Evolutionary conservation across 2,888 invertebrate genomes (phyloP).

Genomic region (Heliconius ismenius): DNA sequence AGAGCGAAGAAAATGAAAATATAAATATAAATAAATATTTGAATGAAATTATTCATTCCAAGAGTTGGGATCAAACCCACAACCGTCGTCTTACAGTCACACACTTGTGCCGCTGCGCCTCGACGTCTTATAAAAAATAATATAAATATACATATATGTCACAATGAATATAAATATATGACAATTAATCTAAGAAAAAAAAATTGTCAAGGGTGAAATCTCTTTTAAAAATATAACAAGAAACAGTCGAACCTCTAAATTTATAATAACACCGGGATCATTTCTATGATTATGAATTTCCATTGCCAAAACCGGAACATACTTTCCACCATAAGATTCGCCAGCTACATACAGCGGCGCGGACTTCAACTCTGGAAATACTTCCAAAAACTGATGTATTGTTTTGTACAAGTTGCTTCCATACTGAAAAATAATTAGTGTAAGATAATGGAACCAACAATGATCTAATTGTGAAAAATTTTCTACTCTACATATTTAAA

Average conservation of each 20-base stretch:
- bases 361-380: slow-evolving; percentile 81
- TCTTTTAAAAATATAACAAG: not conserved
- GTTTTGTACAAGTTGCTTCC: slow-evolving; percentile 80
- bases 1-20: too few relatives aligned
- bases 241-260: slow-evolving; percentile 67
- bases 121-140: too few relatives aligned
- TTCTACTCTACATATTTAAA: not conserved
- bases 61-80: too few relatives aligned
- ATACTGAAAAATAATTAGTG: slow-evolving; percentile 59
- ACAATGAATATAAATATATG: too few relatives aligned
- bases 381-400: slow-evolving; percentile 81
- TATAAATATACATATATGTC: not conserved
- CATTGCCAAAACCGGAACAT: slow-evolving; percentile 81
- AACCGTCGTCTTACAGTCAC: too few relatives aligned
- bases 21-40: too few relatives aligned
- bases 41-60: too few relatives aligned
- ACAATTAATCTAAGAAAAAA: not conserved
- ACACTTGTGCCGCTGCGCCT: too few relatives aligned
- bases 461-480: not conserved
- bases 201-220: too few relatives aligned
- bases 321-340: slow-evolving; percentile 85
- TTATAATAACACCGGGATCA: slow-evolving; percentile 57
- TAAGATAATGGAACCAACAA: not conserved
- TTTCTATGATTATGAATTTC: slow-evolving; percentile 74
- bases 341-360: slow-evolving; percentile 85